Evolutionary conservation across 2,113 vertebrate species (phyloP).

Genomic region (Crotalus horridus): DNA sequence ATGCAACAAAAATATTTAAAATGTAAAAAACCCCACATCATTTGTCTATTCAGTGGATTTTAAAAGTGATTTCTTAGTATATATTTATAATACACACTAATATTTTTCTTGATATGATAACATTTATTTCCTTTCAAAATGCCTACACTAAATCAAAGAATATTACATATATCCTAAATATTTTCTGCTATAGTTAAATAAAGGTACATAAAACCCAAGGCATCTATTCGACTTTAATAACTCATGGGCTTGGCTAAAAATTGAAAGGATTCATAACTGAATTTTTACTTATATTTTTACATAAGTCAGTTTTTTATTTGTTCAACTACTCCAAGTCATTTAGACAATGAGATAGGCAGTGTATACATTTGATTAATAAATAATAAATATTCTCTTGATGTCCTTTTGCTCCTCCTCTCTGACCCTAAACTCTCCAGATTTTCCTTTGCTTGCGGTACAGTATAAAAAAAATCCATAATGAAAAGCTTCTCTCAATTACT

Average conservation of each 20-base stretch:
- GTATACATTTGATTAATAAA: not conserved
- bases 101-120: not conserved
- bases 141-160: not conserved
- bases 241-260: not conserved
- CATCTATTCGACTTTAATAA: accelerated
- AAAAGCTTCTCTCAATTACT: conserved; percentile 54
- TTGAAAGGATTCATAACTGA: not conserved
- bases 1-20: not conserved
- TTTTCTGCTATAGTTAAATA: accelerated
- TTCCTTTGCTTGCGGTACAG: conserved; percentile 16
- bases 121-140: not conserved
- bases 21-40: not conserved
- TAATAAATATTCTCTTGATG: not conserved
- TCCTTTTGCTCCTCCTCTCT: not conserved
- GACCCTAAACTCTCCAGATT: not conserved
- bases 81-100: not conserved
- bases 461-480: conserved; percentile 19
- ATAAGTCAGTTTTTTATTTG: not conserved
- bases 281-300: not conserved
- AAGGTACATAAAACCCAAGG: not conserved
- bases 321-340: not conserved
- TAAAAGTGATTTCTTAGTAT: not conserved
- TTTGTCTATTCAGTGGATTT: not conserved
- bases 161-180: not conserved
- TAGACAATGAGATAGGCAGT: not conserved